These are phyloP conservation scores for Blastobasis lacticolella DNA, from an alignment of 2,888 invertebrate species.

Conservation along the genomic window DNA sequence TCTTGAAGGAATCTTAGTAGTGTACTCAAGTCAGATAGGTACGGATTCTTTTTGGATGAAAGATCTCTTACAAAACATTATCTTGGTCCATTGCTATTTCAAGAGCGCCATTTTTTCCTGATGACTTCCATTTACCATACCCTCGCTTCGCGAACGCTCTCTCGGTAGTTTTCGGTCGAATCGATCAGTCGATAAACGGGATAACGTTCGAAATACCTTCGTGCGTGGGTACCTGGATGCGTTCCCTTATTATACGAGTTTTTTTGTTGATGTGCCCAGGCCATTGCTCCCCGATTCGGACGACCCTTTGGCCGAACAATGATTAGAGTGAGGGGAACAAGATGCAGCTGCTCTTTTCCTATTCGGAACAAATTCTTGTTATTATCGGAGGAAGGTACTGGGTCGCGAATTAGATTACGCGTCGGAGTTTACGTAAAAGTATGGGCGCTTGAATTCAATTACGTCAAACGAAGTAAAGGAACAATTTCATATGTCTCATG, in stretches of 20 bases:
- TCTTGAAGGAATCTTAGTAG: too few relatives aligned
- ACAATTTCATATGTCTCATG: too few relatives aligned
- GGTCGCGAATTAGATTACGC: conserved; percentile 29
- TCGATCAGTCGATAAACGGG: conserved; percentile 19
- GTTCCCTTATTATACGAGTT: conserved; percentile 45
- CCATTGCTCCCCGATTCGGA: conserved; percentile 61
- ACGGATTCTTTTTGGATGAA: too few relatives aligned
- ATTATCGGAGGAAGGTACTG: conserved; percentile 37
- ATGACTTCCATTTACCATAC: neutral
- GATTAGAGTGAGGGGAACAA: conserved; percentile 58
- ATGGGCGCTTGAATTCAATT: too few relatives aligned
- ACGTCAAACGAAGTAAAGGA: too few relatives aligned
- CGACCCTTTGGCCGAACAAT: conserved; percentile 67
- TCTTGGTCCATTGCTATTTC: neutral
- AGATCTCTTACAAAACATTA: too few relatives aligned
- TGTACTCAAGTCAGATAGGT: too few relatives aligned
- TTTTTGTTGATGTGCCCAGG: conserved; percentile 46
- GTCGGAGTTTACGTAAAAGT: too few relatives aligned
- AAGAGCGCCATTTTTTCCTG: neutral
- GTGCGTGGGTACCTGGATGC: conserved; percentile 58
- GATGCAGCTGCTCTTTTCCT: conserved; percentile 70
- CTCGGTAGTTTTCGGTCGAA: conserved; percentile 6
- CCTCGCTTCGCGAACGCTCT: neutral
- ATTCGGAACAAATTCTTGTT: conserved; percentile 41
- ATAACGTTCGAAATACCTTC: conserved; percentile 24